A percentile compares a stretch with the other conserved stretches of the same genome.
phyloP scores from a whole-genome alignment of 2,113 vertebrate species.

The Paracanthobrama guichenoti region DNA sequence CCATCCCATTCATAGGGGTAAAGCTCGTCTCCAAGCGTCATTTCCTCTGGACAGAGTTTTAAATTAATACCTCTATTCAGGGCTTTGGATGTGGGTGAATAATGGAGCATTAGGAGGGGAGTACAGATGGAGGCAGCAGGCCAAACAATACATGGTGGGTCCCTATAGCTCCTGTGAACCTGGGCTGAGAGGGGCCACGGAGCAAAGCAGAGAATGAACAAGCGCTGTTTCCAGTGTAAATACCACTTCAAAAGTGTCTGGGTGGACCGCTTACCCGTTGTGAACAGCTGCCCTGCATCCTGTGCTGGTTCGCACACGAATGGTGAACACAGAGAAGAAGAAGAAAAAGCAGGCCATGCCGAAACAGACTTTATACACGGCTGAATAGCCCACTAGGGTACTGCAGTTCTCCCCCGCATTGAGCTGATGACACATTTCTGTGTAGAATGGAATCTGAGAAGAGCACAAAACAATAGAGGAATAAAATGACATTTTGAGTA shows the following conservation, averaged over 20 bases:
- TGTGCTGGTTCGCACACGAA: constrained; percentile 85
- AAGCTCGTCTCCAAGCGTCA: constrained; percentile 32
- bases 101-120: constrained; percentile 39
- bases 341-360: constrained; percentile 98
- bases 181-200: neutral
- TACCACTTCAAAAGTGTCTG: neutral
- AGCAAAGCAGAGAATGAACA: constrained; percentile 8
- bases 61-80: constrained; percentile 56
- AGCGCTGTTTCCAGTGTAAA: constrained; percentile 23
- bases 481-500: neutral
- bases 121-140: neutral
- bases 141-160: constrained; percentile 43
- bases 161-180: constrained; percentile 22
- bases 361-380: constrained; percentile 95
- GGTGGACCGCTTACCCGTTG: constrained; percentile 82
- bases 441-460: constrained; percentile 87
- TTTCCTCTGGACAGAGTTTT: constrained; percentile 48
- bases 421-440: constrained; percentile 81
- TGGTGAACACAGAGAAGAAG: constrained; percentile 84
- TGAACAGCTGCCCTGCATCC: constrained; percentile 90
- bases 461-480: neutral
- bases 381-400: constrained; percentile 90
- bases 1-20: constrained; percentile 6
- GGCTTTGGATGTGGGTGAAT: constrained; percentile 42
- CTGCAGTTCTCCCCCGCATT: constrained; percentile 87